Percentiles rank a stretch among this genome's conserved stretches.
These are phyloP conservation scores for Mormyrops attenuatus DNA, from an alignment of 2,797 vertebrate species.

Conservation along the genomic window DNA sequence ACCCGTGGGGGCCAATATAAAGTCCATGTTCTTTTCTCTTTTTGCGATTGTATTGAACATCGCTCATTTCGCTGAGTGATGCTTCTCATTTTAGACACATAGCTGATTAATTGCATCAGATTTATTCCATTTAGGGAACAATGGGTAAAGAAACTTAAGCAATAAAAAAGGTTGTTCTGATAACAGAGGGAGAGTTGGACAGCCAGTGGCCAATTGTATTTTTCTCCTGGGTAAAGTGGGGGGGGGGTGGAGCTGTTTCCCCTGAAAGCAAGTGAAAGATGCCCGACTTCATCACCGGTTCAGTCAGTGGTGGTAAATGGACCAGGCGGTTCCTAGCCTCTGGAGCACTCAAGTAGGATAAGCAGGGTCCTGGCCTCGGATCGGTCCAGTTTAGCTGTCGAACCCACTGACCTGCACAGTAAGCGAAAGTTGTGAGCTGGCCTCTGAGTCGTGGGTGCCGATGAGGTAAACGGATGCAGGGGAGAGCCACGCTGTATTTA, in stretches of 20 bases:
- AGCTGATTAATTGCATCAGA: not conserved
- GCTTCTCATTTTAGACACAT: not conserved
- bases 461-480: conserved; percentile 27
- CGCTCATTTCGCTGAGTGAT: not conserved
- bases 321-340: not conserved
- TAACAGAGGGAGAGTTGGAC: not conserved
- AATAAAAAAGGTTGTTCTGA: not conserved
- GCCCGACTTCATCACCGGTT: not conserved
- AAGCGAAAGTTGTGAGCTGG: conserved; percentile 35
- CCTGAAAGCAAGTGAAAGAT: not conserved
- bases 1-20: not conserved
- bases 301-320: conserved; percentile 1
- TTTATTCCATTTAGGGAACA: not conserved
- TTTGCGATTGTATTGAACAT: not conserved
- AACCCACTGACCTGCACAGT: conserved; percentile 51
- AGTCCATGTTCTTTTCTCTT: not conserved
- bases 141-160: not conserved
- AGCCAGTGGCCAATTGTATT: not conserved
- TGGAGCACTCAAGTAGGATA: conserved; percentile 16
- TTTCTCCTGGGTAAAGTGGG: not conserved
- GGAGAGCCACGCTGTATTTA: not conserved
- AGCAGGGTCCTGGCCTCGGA: conserved; percentile 43
- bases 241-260: not conserved
- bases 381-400: conserved; percentile 47
- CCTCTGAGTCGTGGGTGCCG: conserved; percentile 17